Base-by-base conservation (phyloP, 2,113 vertebrate species). In the Nesoenas mayeri region DNA sequence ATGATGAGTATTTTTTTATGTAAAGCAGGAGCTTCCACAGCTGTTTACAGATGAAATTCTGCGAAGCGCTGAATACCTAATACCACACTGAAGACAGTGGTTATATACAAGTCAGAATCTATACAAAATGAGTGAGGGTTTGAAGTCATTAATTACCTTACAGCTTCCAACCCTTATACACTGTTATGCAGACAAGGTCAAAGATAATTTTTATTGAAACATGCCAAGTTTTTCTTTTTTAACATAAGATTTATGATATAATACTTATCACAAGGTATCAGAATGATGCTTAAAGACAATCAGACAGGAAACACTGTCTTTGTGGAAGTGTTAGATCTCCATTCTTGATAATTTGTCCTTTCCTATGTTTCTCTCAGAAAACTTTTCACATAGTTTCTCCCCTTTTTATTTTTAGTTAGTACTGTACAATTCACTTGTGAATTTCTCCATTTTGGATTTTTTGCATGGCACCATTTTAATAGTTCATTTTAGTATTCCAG, bases 31-130 rank as follows among this genome's bases (percentile, higher is more conserved):
- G 34, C 40, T 85, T 89, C 58, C 15, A 42, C 74, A 94, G 82
- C 90, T 96, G 79, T 80, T 91, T 74, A 40, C 82, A 94, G 51
- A 79, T 28, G 21, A 94, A 85, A 85, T 70, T 82, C 79, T 80
- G 38, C 56, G 34, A 82, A 87, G 18, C 2, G 0, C 47, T 77
- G 38, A 74, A 91, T 85, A 88, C 66, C 74, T 91, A 70, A 82
- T 77, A 88, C 77, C 56, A 73, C 47, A 58, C 48, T 82, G 31
- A 69, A 91, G 54, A 16, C 32, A 66, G 36, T 31, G 53, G 29
- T 21, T 54, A 26, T 38, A 28, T 2, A 5, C 24, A 79, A 91
- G 91, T 65, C 71, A 85, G 50, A 82, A 88, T 0, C 5, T 6
- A 88, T 7, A 72, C 2, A 75, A 89, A 69, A 57, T 5, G 19